Percentiles rank a stretch among this genome's conserved stretches.
Conservation (phyloP, 2,888 invertebrate genomes). For the Drosophila fungiperda region DNA sequence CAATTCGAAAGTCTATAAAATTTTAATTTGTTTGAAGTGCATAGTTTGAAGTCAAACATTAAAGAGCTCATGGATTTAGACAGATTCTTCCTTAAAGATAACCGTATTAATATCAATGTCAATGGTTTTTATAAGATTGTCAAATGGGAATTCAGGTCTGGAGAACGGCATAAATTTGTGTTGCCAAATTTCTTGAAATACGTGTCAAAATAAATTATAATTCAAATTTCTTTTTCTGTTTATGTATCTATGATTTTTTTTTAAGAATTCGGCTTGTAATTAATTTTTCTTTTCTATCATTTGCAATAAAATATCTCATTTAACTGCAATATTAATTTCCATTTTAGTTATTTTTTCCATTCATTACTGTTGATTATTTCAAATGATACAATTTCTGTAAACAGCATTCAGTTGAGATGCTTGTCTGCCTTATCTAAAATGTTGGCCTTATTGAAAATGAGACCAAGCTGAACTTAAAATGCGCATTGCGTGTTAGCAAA, state of each 20-base stretch:
- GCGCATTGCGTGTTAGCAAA: slow-evolving; percentile 53
- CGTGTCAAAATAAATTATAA: not conserved
- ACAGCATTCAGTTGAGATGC: slow-evolving; percentile 4
- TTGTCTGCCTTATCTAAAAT: slow-evolving; percentile 10
- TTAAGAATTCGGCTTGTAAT: not conserved
- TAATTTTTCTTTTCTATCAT: not conserved
- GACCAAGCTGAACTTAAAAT: slow-evolving; percentile 66
- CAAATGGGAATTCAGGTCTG: not conserved
- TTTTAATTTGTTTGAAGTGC: slow-evolving; percentile 54
- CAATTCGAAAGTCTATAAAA: slow-evolving; percentile 44
- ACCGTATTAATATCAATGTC: not conserved
- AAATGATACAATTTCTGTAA: slow-evolving; percentile 27
- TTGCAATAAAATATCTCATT: not conserved
- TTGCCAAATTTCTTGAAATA: not conserved
- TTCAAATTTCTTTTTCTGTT: not conserved
- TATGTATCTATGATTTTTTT: not conserved
- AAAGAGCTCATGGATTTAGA: not conserved
- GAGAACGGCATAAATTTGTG: not conserved
- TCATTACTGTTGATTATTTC: slow-evolving; percentile 22
- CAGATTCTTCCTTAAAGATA: not conserved
- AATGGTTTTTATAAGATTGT: not conserved
- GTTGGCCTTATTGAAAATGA: slow-evolving; percentile 36
- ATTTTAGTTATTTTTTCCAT: not conserved
- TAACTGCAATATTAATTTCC: not conserved
- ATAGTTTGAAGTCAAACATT: slow-evolving; percentile 18